phyloP scores from a whole-genome alignment of 2,888 invertebrate genomes.

The Noctua janthe region DNA sequence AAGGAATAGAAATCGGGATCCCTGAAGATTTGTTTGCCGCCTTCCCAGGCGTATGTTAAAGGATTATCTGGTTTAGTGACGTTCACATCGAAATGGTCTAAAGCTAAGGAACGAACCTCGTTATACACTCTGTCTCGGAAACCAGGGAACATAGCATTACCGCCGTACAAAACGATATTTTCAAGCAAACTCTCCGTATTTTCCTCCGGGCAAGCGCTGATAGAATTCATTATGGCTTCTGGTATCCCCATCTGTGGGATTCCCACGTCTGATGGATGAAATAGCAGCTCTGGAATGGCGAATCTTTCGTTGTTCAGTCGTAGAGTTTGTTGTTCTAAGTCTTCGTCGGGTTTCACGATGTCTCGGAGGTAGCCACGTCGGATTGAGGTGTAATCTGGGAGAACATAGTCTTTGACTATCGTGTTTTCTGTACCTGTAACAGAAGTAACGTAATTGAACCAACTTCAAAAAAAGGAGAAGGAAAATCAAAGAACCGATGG shows the following conservation, averaged over 20 bases:
- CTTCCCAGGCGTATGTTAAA: constrained; percentile 96
- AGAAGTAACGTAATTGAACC: background rate
- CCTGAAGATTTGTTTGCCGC: constrained; percentile 94
- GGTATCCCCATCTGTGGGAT: constrained; percentile 97
- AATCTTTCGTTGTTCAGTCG: constrained; percentile 98
- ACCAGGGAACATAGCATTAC: constrained; percentile 94
- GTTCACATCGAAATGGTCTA: constrained; percentile 94
- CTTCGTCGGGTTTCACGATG: constrained; percentile 82
- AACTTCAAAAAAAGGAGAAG: background rate
- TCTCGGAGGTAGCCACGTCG: constrained; percentile 93
- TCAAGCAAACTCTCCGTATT: constrained; percentile 94
- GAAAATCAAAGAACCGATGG: background rate
- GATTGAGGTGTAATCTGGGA: constrained; percentile 98
- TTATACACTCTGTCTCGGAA: constrained; percentile 92
- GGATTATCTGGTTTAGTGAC: constrained; percentile 92
- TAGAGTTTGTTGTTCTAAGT: constrained; percentile 93
- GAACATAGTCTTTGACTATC: constrained; percentile 96
- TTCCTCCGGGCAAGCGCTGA: constrained; percentile 94
- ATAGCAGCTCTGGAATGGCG: constrained; percentile 97
- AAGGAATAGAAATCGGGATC: constrained; percentile 93
- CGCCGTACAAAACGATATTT: constrained; percentile 96
- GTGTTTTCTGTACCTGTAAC: constrained; percentile 91
- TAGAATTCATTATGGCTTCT: constrained; percentile 95
- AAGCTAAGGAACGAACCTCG: constrained; percentile 95
- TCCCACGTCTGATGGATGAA: constrained; percentile 98